phyloP scores from a whole-genome alignment of 2,888 invertebrate genomes.

The Drosophila crucigera region DNA sequence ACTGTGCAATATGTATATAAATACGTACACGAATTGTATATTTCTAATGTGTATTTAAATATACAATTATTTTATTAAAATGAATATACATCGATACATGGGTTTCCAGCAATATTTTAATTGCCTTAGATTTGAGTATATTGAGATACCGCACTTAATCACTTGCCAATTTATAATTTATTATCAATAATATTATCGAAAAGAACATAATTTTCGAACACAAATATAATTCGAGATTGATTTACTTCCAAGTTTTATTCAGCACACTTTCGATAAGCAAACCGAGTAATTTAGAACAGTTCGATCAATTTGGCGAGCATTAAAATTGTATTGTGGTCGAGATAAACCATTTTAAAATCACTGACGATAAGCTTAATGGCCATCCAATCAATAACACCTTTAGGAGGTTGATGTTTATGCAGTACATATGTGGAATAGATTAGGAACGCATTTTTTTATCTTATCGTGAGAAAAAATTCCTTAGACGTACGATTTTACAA shows the following conservation, averaged over 20 bases:
- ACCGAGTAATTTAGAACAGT: neutral
- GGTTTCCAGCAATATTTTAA: neutral
- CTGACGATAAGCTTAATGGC: conserved; percentile 1
- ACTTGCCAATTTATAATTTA: neutral
- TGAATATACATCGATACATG: neutral
- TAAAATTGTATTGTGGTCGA: neutral
- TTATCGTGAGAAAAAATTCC: conserved; percentile 18
- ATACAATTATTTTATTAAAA: neutral
- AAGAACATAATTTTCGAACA: neutral
- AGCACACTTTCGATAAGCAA: neutral
- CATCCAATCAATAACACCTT: conserved; percentile 13
- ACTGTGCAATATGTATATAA: neutral
- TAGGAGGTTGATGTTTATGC: neutral
- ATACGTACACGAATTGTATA: neutral
- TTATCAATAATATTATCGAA: neutral
- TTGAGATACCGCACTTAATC: neutral
- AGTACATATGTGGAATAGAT: neutral
- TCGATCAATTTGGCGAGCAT: conserved; percentile 6
- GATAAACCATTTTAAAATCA: conserved; percentile 16
- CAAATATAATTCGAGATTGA: neutral
- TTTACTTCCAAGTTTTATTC: neutral
- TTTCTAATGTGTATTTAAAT: neutral
- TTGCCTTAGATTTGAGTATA: neutral
- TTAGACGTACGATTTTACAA: conserved; percentile 5
- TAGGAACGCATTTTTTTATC: conserved; percentile 4